A percentile compares a stretch with the other conserved stretches of the same genome.
Evolutionary conservation across 2,888 invertebrate species (phyloP).

Genomic region (Luffia ferchaultella): DNA sequence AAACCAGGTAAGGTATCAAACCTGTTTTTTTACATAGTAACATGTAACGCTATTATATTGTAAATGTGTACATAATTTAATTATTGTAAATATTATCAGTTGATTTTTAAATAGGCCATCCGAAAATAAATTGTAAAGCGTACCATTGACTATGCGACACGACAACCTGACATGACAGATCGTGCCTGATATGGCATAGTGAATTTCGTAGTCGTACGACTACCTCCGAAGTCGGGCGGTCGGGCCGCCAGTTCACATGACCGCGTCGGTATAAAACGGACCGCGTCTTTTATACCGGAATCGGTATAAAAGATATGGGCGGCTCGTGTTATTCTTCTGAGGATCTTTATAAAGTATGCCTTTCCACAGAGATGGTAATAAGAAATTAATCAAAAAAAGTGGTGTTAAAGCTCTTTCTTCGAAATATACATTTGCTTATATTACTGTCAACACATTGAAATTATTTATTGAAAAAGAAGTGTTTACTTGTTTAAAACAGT

Average conservation of each 20-base stretch:
- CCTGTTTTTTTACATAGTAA: neutral
- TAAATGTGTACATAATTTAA: neutral
- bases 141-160: too few relatives aligned
- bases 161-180: too few relatives aligned
- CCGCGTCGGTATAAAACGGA: too few relatives aligned
- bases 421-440: neutral
- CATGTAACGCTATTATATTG: conserved; percentile 17
- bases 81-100: neutral
- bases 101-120: neutral
- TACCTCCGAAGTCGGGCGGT: too few relatives aligned
- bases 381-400: neutral
- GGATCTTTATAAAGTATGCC: conserved; percentile 15
- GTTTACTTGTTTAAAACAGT: conserved; percentile 1
- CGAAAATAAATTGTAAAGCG: neutral
- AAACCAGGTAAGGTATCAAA: neutral
- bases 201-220: too few relatives aligned
- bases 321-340: conserved; percentile 13
- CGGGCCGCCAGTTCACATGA: too few relatives aligned
- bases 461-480: neutral
- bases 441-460: neutral
- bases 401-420: neutral
- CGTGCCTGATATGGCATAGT: too few relatives aligned
- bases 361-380: conserved; percentile 3
- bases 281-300: too few relatives aligned
- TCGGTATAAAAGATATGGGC: conserved; percentile 15